These are phyloP conservation scores for Monochamus saltuarius DNA, from an alignment of 1,140 invertebrate genomes.

Conservation along the genomic window DNA sequence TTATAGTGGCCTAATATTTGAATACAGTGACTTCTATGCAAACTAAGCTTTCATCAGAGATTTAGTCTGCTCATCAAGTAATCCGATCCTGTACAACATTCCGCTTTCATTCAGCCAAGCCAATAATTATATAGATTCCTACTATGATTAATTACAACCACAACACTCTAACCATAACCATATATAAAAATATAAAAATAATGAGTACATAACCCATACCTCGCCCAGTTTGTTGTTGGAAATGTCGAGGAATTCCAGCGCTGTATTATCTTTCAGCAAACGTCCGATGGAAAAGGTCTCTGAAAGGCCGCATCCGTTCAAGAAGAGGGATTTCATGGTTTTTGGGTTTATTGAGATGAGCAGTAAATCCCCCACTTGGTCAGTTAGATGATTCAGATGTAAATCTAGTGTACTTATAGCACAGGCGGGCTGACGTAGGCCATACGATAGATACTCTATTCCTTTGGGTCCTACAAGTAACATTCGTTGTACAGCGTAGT, in stretches of 20 bases:
- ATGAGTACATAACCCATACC: constrained; percentile 3
- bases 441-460: constrained; percentile 18
- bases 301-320: constrained; percentile 18
- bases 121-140: too few relatives aligned
- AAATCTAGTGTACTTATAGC: constrained; percentile 15
- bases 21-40: too few relatives aligned
- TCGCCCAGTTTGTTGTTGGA: constrained; percentile 24
- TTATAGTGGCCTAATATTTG: too few relatives aligned
- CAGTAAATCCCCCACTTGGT: constrained; percentile 13
- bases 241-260: constrained; percentile 19
- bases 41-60: too few relatives aligned
- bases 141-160: too few relatives aligned
- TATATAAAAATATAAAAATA: background rate
- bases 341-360: constrained; percentile 6
- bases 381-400: constrained; percentile 17
- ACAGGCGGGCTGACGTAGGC: constrained; percentile 1
- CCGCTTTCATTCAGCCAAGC: too few relatives aligned
- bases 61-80: too few relatives aligned
- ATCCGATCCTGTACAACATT: too few relatives aligned
- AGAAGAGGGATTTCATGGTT: constrained; percentile 8
- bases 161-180: too few relatives aligned
- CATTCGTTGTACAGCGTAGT: too few relatives aligned
- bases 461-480: constrained; percentile 21
- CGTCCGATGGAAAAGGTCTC: constrained; percentile 10
- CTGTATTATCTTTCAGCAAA: background rate